Evolutionary conservation across 2,113 vertebrate species (phyloP), one percentile per base, ranked within the genome.

Genomic region (Tragelaphus buxtoni): DNA sequence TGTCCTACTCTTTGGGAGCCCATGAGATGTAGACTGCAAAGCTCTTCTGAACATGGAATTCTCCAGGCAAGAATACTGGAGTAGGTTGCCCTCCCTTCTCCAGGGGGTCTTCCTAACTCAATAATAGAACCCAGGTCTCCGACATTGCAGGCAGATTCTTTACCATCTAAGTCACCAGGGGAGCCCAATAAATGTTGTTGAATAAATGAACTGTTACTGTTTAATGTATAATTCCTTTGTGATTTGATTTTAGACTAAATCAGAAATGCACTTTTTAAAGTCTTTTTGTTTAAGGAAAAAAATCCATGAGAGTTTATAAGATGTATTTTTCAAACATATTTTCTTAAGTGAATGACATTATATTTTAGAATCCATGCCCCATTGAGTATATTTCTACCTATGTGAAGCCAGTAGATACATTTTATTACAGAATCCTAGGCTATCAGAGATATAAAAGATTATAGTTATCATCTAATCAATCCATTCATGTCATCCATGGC

Each of bases 221-320:
- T 94, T 72, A 72, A 53, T 32, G 84, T 47, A 47, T 30, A 53
- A 60, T 96, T 86, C 11, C 12, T 95, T 89, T 95, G 12, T 88
- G 4, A 94, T 87, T 89, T 9, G 91, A 81, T 93, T 1, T 8
- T 84, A 90, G 18, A 9, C 0, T 84, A 76, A 80, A 95, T 10
- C 93, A 84, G 30, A 96, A 97, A 95, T 81, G 88, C 76, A 80
- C 6, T 93, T 16, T 83, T 77, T 24, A 94, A 90, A 56, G 16
- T 55, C 32, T 90, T 90, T 74, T 95, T 90, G 61, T 95, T 94
- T 86, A 14, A 16, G 16, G 16, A 61, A 96, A 90, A 22, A 96
- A 94, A 90, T 35, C 7, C 22, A 18, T 90, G n/a, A 87, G 12
- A 5, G 39, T 65, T 20, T 26, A 83, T 76, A 79, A 81, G 3